A percentile compares a stretch with the other conserved stretches of the same genome.
These are phyloP conservation scores for Mustelus asterias DNA, from an alignment of 2,113 vertebrate genomes.

Conservation along the genomic window DNA sequence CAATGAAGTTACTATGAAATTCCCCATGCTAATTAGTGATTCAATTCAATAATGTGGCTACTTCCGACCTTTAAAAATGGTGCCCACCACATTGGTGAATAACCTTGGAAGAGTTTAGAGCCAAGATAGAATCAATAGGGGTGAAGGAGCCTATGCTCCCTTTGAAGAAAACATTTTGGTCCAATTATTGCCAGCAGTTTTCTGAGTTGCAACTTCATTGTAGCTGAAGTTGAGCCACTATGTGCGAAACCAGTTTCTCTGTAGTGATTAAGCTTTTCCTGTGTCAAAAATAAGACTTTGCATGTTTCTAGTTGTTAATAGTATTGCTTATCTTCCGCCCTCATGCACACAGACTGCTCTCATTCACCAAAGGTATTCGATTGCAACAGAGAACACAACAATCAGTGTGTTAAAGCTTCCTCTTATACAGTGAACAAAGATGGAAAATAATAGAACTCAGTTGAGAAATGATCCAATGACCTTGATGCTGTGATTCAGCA, in stretches of 20 bases:
- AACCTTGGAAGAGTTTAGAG: not conserved
- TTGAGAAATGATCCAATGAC: not conserved
- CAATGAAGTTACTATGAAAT: too few relatives aligned
- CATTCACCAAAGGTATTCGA: not conserved
- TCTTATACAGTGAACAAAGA: not conserved
- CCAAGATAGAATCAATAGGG: not conserved
- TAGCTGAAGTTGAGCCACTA: not conserved
- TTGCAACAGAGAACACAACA: not conserved
- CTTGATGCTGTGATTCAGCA: not conserved
- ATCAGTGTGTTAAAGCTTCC: not conserved
- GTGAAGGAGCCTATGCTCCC: not conserved
- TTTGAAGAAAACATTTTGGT: not conserved
- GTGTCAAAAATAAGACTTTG: not conserved
- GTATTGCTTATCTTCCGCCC: not conserved
- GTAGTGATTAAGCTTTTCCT: not conserved
- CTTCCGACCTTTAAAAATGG: not conserved
- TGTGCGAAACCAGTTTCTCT: not conserved
- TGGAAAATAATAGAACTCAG: not conserved
- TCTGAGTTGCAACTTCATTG: not conserved
- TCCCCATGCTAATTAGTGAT: not conserved
- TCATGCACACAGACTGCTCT: not conserved
- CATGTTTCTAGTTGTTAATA: not conserved
- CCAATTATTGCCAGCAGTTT: not conserved
- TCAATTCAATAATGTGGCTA: not conserved
- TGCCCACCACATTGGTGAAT: not conserved